Conservation (phyloP, 64 coral and sea anemone species). For the Exaiptasia diaphana region DNA sequence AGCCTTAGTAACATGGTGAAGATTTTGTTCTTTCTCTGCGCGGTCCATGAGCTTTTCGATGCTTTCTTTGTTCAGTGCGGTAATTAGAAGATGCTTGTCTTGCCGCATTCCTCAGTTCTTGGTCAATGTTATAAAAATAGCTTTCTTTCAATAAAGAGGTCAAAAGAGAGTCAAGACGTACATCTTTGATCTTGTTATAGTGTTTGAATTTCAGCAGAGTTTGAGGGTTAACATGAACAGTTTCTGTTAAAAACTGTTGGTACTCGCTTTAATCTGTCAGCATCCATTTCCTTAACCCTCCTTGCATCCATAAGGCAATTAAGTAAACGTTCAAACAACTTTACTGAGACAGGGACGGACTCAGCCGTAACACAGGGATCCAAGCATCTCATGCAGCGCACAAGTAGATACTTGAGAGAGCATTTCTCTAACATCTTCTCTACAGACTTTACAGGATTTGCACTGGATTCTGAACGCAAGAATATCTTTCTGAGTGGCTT, state of each 20-base stretch:
- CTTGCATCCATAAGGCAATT: constrained; percentile 49
- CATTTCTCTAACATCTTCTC: constrained; percentile 45
- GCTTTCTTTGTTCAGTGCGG: too few relatives aligned
- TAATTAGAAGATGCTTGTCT: too few relatives aligned
- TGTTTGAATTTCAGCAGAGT: constrained; percentile 16
- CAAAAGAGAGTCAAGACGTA: too few relatives aligned
- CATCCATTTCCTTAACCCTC: constrained; percentile 36
- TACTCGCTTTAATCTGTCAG: constrained; percentile 42
- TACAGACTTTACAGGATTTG: background rate
- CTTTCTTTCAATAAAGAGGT: too few relatives aligned
- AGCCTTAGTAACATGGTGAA: too few relatives aligned
- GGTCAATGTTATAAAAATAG: too few relatives aligned
- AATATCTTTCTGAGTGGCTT: constrained; percentile 3
- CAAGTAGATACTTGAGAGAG: constrained; percentile 42
- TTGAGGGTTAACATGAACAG: constrained; percentile 26
- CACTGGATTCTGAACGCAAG: constrained; percentile 4
- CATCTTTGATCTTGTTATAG: constrained; percentile 12
- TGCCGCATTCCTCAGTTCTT: too few relatives aligned
- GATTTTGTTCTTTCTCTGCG: too few relatives aligned
- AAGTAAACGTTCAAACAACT: constrained; percentile 65
- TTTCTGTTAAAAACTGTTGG: constrained; percentile 20
- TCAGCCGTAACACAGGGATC: constrained; percentile 53
- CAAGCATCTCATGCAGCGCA: constrained; percentile 36
- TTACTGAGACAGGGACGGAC: constrained; percentile 4
- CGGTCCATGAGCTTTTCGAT: too few relatives aligned